Base-by-base conservation (phyloP, 2,888 invertebrate species). In the Pinctada fucata region DNA sequence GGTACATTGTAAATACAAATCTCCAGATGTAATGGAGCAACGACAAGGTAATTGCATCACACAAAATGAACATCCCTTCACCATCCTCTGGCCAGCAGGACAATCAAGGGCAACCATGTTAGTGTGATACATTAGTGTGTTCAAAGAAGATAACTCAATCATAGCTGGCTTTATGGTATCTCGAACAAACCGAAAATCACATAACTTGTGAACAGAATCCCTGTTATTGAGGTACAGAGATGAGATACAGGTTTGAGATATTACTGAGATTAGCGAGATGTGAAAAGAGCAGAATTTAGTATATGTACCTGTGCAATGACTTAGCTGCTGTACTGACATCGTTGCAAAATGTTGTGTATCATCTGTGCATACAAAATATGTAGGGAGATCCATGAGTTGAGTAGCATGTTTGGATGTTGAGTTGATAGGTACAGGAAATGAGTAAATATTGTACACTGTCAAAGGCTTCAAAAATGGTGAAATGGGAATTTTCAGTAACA, bases 1-100 rank as follows among this genome's bases (percentile, higher is more conserved):
- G n/a, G n/a, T n/a, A n/a, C n/a, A n/a, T n/a, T n/a, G 79, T 52
- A 79, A 49, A 66, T 52, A 78, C n/a, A 75, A 51, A 52, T 74
- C 8, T 31, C 48, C 10, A 48, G 79, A 69, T 47, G 68, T 58
- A 16, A 77, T 72, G 16, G 79, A 75, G 49, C 82, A 78, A 68
- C 67, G 5, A 67, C 81, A 81, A 45, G 76, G 79, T 48, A 74
- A 50, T 4, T 66, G 13, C 6, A 65, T 47, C 3, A 74, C 65
- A 48, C 74, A 74, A 66, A 74, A 74, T 3, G 74, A 8, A 45
- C 74, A 74, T 3, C 74, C 74, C 47, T 65, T 65, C 6, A 66
- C 16, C 16, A 66, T 74, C 10, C 10, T 65, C 51, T 64, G 64
- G 16, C 65, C 67, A 16, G n/a, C 50, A 2, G 66, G 74, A 67